phyloP scores from a whole-genome alignment of 2,888 invertebrate species.

The Scaptomyza polygonia region DNA sequence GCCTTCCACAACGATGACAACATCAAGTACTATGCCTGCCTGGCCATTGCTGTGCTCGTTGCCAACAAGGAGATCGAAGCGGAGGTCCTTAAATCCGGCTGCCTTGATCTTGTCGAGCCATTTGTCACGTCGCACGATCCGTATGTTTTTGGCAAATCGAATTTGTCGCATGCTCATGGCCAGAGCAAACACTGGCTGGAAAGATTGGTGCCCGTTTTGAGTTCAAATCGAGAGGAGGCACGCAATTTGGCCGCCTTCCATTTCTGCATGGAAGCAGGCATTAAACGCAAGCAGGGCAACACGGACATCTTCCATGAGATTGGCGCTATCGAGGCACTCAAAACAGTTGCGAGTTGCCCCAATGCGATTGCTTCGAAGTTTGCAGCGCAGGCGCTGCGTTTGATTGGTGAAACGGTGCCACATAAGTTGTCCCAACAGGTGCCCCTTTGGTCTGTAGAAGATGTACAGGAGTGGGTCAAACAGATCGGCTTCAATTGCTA shows the following conservation, averaged over 20 bases:
- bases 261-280: slow-evolving; percentile 99
- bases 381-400: slow-evolving; percentile 94
- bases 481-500: slow-evolving; percentile 97
- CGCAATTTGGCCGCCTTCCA: slow-evolving; percentile 98
- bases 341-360: slow-evolving; percentile 98
- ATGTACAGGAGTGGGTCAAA: slow-evolving; percentile 99
- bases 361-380: slow-evolving; percentile 99
- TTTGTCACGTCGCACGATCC: slow-evolving; percentile 98
- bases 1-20: slow-evolving; percentile 98
- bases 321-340: slow-evolving; percentile 96
- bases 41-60: slow-evolving; percentile 97
- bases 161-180: slow-evolving; percentile 96
- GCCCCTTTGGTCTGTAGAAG: slow-evolving; percentile 98
- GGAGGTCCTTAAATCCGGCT: slow-evolving; percentile 97
- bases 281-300: slow-evolving; percentile 96
- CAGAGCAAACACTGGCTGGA: slow-evolving; percentile 98
- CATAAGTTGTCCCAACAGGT: slow-evolving; percentile 99
- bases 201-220: slow-evolving; percentile 95
- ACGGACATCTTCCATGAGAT: slow-evolving; percentile 96
- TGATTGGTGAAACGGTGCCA: slow-evolving; percentile 98
- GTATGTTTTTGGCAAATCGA: slow-evolving; percentile 96
- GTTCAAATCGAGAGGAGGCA: slow-evolving; percentile 97
- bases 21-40: slow-evolving; percentile 98
- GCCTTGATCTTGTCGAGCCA: slow-evolving; percentile 97
- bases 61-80: slow-evolving; percentile 99